phyloP scores from a whole-genome alignment of 1,140 invertebrate genomes.

The Chionoecetes opilio region DNA sequence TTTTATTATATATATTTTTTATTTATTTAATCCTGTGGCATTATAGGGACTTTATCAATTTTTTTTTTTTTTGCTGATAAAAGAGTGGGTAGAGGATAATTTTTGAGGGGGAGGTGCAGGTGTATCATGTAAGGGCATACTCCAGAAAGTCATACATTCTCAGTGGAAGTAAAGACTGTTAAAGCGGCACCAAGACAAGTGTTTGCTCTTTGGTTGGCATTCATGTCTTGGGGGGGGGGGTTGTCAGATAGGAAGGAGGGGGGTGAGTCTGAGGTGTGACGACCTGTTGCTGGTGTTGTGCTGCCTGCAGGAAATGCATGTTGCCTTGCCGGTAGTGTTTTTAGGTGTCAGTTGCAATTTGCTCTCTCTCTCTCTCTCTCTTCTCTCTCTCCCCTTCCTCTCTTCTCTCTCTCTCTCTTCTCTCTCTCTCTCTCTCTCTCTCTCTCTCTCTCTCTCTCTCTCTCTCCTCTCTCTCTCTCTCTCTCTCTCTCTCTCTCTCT shows the following conservation, averaged over 20 bases:
- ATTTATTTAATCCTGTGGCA: too few species aligned
- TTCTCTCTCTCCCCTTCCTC: background rate
- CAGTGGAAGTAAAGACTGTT: background rate
- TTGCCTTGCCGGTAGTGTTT: background rate
- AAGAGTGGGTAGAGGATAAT: background rate
- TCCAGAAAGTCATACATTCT: background rate
- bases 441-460: slow-evolving; percentile 56
- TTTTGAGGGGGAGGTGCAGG: background rate
- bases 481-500: background rate
- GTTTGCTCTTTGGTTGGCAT: slow-evolving; percentile 27
- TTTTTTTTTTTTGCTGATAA: background rate
- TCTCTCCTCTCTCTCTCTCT: background rate
- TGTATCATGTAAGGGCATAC: slow-evolving; percentile 41
- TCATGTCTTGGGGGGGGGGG: slow-evolving; percentile 8
- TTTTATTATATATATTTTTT: too few species aligned
- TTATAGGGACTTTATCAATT: background rate
- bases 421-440: slow-evolving; percentile 2
- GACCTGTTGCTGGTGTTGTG: slow-evolving; percentile 5
- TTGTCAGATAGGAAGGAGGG: background rate
- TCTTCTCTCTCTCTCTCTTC: too few species aligned
- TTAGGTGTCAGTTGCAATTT: background rate
- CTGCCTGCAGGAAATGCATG: background rate
- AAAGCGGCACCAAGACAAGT: background rate
- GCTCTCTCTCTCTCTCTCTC: background rate
- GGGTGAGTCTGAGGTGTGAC: background rate